phyloP scores from a whole-genome alignment of 2,113 vertebrate genomes.

The Equus quagga region DNA sequence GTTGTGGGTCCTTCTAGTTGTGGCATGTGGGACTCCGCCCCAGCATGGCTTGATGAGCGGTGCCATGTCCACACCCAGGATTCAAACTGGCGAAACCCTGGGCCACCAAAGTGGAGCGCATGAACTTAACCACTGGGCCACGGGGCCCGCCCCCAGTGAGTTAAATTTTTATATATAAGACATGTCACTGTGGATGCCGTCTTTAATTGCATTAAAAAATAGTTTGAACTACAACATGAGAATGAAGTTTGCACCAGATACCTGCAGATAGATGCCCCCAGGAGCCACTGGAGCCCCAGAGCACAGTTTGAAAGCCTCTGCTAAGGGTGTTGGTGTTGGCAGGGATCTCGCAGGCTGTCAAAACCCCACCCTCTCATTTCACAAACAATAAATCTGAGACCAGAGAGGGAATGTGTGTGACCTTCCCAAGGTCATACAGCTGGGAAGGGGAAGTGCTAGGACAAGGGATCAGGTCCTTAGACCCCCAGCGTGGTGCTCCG shows the following conservation, averaged over 20 bases:
- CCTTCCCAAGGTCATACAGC: neutral
- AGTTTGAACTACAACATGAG: neutral
- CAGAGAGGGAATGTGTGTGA: neutral
- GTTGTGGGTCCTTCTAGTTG: too few relatives aligned
- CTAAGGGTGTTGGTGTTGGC: neutral
- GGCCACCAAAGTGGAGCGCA: too few relatives aligned
- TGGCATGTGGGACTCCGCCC: too few relatives aligned
- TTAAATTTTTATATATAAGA: neutral
- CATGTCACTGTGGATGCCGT: neutral
- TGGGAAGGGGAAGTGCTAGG: too few relatives aligned
- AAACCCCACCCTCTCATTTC: neutral
- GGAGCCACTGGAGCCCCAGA: neutral
- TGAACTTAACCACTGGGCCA: too few relatives aligned
- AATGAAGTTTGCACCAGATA: neutral
- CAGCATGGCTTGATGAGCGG: too few relatives aligned
- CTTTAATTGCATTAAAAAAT: neutral
- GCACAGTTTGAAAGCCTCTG: neutral
- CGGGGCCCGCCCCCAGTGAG: neutral
- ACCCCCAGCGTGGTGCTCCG: rapidly evolving
- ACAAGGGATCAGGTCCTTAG: too few relatives aligned
- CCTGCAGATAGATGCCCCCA: neutral
- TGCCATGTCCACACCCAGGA: too few relatives aligned
- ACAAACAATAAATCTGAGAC: neutral
- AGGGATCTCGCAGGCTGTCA: neutral
- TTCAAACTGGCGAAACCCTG: too few relatives aligned